Base-by-base conservation (phyloP, 1,140 invertebrate species). In the Drosophila guanche region DNA sequence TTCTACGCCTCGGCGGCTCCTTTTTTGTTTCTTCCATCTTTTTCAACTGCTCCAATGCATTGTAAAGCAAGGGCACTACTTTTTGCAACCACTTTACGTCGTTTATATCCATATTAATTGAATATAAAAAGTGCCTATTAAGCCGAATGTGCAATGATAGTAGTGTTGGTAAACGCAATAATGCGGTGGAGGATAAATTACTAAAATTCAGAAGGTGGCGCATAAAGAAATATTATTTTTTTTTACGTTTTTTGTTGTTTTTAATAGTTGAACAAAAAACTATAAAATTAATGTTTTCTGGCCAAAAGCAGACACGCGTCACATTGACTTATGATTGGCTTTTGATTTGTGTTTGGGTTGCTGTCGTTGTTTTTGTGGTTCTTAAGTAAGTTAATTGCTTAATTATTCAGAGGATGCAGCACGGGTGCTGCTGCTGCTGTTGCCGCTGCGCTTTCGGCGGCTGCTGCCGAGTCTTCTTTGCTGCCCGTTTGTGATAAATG, bases 401-500 rank as follows among this genome's bases (percentile, higher is more conserved):
- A 88, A 48, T 45, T 69, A 42, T 88, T 88, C 14, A 88, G 43
- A 4, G 85, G 76, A 52, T 89, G 84, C 27, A 89, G 47, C 16
- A 69, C 46, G 2, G 40, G 45, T 37, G 29, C 7, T n/a, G 40
- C 45, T 27, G 71, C 60, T n/a, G 37, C 53, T 22, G 63, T 45
- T 2, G 65, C 55, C 4, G 69, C 45, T 5, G 79, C 63, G 7
- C 51, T 76, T 22, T 79, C 79, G 7, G 73, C 43, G 1, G 69
- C 51, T 29, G 63, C 37, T n/a, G 46, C 67, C 0, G 67, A 25
- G 8, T 91, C 88, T 10, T 91, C 78, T 60, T 91, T 91, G 43
- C 75, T 72, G 29, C 91, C 91, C 16, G 90, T 90, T 60, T 99
- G 97, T n/a, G 96, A 97, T 40, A 99, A 93, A 93, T 99, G 98